Conservation (phyloP, 2,113 vertebrate genomes). For the Epinephelus moara region DNA sequence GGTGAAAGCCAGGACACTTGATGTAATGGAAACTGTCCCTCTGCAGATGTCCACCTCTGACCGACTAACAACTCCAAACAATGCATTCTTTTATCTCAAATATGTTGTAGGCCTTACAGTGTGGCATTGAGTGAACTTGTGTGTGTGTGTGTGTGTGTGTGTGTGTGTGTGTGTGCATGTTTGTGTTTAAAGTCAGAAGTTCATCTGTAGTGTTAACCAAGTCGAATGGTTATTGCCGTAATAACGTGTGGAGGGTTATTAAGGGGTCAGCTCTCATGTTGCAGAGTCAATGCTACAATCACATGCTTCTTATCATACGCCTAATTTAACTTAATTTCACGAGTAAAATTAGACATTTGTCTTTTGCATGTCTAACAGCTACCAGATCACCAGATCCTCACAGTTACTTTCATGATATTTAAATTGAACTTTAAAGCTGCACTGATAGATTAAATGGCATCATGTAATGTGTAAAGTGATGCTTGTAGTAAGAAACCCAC, state of each 20-base stretch:
- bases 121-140: slow-evolving; percentile 29
- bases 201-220: slow-evolving; percentile 12
- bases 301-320: neutral
- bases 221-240: slow-evolving; percentile 15
- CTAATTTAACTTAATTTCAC: neutral
- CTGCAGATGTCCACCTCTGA: slow-evolving; percentile 72
- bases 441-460: neutral
- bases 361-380: neutral
- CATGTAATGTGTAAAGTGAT: neutral
- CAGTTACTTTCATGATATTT: neutral
- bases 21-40: slow-evolving; percentile 70
- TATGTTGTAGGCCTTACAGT: slow-evolving; percentile 42
- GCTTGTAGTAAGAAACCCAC: no score
- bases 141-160: neutral
- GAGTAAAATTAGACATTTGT: neutral
- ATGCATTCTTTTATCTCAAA: slow-evolving; percentile 55
- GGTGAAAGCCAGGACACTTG: slow-evolving; percentile 36
- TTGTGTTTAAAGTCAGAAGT: slow-evolving; percentile 50
- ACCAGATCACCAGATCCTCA: neutral
- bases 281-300: neutral
- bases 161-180: neutral
- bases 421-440: neutral
- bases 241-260: slow-evolving; percentile 1
- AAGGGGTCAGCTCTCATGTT: neutral
- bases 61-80: slow-evolving; percentile 61